Evolutionary conservation across 2,113 vertebrate genomes (phyloP), one percentile per base, ranked within the genome.

Genomic region (Machaerirhynchus nigripectus): DNA sequence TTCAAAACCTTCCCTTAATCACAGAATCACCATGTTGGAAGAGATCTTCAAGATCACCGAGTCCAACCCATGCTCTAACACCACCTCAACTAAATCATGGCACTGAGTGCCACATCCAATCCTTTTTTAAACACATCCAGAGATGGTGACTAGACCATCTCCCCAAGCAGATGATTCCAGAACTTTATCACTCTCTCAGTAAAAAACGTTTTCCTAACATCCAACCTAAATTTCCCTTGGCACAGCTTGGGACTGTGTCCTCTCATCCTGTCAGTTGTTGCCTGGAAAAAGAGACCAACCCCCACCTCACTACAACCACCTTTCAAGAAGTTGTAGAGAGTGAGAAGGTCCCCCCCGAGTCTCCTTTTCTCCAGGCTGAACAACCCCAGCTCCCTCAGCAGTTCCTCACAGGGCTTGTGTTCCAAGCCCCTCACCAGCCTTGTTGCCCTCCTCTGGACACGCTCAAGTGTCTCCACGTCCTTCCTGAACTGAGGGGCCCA

Each of bases 391-490:
- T n/a, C n/a, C n/a, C n/a, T n/a, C n/a, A n/a, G n/a, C n/a, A n/a
- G n/a, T n/a, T n/a, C n/a, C n/a, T n/a, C n/a, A n/a, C n/a, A n/a
- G n/a, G n/a, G n/a, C n/a, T n/a, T n/a, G n/a, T n/a, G n/a, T n/a
- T 57, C 55, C 55, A 57, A 4, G 33, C 33, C 55, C 20, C 2
- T 57, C 55, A n/a, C 55, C 21, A 57, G 33, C 31, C 55, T 9
- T 57, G 55, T 15, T 9, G 6, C 33, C 55, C 33, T 57, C 8
- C 55, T 57, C 21, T n/a, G 33, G 55, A 57, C 8, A 11, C 7
- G 3, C 8, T 21, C 5, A 2, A n/a, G 31, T 13, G 2, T 22
- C 55, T 22, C 31, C 3, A n/a, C 8, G 6, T n/a, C 33, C 55
- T 57, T 57, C 55, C 55, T 57, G 33, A n/a, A 15, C 55, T n/a